Percentiles rank a stretch among this genome's conserved stretches.
Evolutionary conservation across 2,797 vertebrate species (phyloP).

Genomic region (Botia kubotai): DNA sequence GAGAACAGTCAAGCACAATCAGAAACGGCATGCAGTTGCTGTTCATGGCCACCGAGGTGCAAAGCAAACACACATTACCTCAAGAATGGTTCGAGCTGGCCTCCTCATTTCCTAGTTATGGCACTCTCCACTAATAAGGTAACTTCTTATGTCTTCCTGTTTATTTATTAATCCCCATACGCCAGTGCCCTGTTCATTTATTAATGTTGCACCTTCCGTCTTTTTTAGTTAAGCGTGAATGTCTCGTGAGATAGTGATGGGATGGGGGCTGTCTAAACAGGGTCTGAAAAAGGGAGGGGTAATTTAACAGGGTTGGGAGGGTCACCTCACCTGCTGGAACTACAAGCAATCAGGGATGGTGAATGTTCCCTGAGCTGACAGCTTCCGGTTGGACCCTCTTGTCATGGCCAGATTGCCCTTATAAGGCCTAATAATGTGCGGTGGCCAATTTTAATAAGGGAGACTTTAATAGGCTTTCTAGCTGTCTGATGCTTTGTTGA

Average conservation of each 20-base stretch:
- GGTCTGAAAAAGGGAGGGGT: constrained; percentile 57
- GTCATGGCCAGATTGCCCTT: constrained; percentile 80
- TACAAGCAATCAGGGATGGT: constrained; percentile 83
- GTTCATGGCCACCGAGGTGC: not conserved
- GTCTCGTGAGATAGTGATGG: constrained; percentile 39
- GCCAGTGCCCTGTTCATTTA: constrained; percentile 59
- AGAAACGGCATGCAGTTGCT: constrained; percentile 42
- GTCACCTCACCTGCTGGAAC: constrained; percentile 84
- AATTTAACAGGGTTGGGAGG: constrained; percentile 76
- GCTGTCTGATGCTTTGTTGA: constrained; percentile 79
- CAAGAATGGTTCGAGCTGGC: too few species aligned
- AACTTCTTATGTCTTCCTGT: constrained; percentile 49
- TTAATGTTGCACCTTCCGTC: constrained; percentile 64
- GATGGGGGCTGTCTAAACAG: constrained; percentile 56
- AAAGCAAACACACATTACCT: not conserved
- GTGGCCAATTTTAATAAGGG: constrained; percentile 78
- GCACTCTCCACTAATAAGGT: constrained; percentile 57
- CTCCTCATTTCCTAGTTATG: not conserved
- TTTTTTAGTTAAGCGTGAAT: constrained; percentile 51
- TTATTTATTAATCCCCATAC: constrained; percentile 62
- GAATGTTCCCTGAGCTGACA: constrained; percentile 84
- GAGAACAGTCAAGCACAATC: constrained; percentile 50
- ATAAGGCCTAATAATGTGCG: constrained; percentile 83
- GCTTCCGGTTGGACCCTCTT: constrained; percentile 72
- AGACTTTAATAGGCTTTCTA: constrained; percentile 79